Base-by-base conservation (phyloP, 2,113 vertebrate genomes). In the Protobothrops mucrosquamatus region DNA sequence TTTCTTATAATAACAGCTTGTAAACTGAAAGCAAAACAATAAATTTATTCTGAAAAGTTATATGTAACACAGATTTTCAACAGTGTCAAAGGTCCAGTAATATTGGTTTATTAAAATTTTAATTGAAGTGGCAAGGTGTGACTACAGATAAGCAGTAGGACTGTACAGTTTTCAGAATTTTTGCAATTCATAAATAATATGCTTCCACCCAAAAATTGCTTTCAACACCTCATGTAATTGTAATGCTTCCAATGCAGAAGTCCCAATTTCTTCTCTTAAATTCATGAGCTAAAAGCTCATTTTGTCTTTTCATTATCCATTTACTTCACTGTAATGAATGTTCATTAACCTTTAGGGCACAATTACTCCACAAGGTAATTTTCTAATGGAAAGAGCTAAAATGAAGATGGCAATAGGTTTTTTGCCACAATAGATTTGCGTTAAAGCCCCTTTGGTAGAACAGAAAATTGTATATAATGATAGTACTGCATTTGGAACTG, bases 111-210 rank as follows among this genome's bases (percentile, higher is more conserved):
- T 87, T 92, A 92, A 92, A 87, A 24, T 87, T 92, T 92, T 59
- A 87, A 51, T 87, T 92, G 57, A 29, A 81, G 29, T 64, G 55
- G 46, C 85, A 92, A 92, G 85, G 56, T 87, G 91, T 92, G 85
- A 92, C 43, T 87, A 52, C 26, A 64, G 91, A 92, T 92, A 92
- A 92, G 91, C 20, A 61, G 29, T 2, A 87, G 56, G 29, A 52
- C 26, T 61, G 10, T 61, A 57, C 23, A 57, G 39, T 56, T 86
- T 51, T 87, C 29, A 92, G 55, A 87, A 92, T 51, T 92, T n/a
- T 12, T 92, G 46, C 56, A 61, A 61, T 87, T 92, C 91, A 87
- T 61, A 87, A 92, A 92, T 56, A 87, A 92, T 64, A 51, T 87
- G 46, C 85, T 57, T 92, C 55, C 56, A 87, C 20, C 56, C 46